Evolutionary conservation across 2,113 vertebrate genomes (phyloP), one percentile per base, ranked within the genome.

Genomic region (Axis porcinus): DNA sequence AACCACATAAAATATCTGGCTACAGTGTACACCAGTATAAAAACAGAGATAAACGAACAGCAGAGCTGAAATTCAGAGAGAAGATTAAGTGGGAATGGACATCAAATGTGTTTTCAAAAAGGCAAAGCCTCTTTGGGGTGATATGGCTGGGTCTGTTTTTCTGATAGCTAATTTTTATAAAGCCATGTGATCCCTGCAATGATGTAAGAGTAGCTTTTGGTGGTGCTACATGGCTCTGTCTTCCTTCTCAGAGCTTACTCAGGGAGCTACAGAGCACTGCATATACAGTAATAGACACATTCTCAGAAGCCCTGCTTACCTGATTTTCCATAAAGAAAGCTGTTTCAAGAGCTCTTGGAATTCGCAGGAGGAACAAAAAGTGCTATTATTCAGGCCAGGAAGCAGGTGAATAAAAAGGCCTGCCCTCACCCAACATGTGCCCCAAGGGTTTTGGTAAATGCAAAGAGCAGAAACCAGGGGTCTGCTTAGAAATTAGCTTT

Each of bases 401-500:
- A 91, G 55, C 83, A 94, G 90, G 90, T 94, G 62, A 94, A 33
- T 55, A 78, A 91, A 94, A 88, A 62, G 40, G 14, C 33, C 30
- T 43, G 17, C 43, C 57, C 50, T 43, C 27, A 62, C 30, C 78
- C 84, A 94, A 57, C 74, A 86, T 5, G 13, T 7, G 30, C 25
- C 76, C 58, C 25, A 21, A 86, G 84, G 52, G 78, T 50, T 76
- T 89, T 47, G 76, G 50, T 62, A 85, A 95, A 90, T 47, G 82
- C 33, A 57, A 86, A 91, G 36, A 86, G 86, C 67, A 92, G 64
- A 96, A 60, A 43, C 50, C 58, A 83, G 45, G 23, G 28, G 74
- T 85, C 88, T 96, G 76, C 85, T 94, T 62, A 58, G 81, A 95
- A 95, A 83, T 58, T 54, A 76, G 81, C 52, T 76, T 43, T 52